phyloP scores from a whole-genome alignment of 2,888 invertebrate genomes.

The Drosophila conformis region DNA sequence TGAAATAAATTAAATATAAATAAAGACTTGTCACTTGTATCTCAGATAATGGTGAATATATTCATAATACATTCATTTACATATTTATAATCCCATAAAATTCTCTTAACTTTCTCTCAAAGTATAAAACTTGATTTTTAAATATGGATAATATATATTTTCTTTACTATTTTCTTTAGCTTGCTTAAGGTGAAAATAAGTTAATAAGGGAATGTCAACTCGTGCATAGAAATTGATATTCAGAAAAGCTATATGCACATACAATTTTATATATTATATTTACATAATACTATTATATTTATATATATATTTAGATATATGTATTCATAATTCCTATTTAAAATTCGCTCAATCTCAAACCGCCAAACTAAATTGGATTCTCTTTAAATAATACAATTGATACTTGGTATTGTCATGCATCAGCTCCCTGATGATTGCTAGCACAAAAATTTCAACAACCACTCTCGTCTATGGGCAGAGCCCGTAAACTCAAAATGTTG shows the following conservation, averaged over 20 bases:
- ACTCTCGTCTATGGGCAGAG: conserved; percentile 31
- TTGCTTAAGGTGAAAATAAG: background rate
- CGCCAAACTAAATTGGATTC: background rate
- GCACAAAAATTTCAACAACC: conserved; percentile 18
- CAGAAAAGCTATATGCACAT: background rate
- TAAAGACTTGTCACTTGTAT: background rate
- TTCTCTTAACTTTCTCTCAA: background rate
- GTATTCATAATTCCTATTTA: background rate
- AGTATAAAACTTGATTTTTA: background rate
- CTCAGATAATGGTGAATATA: background rate
- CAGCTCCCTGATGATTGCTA: conserved; percentile 1
- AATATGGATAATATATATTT: background rate
- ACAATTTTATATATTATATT: background rate
- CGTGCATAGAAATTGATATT: background rate
- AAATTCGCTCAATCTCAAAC: background rate
- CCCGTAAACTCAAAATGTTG: conserved; percentile 60
- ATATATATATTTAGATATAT: background rate
- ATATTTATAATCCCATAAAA: background rate
- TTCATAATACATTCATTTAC: background rate
- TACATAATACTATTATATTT: background rate
- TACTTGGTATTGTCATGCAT: background rate
- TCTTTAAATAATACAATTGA: background rate
- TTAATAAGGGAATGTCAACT: background rate
- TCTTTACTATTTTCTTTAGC: background rate
- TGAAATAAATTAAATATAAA: background rate